phyloP scores from a whole-genome alignment of 2,888 invertebrate species.

The Torymus auratus region DNA sequence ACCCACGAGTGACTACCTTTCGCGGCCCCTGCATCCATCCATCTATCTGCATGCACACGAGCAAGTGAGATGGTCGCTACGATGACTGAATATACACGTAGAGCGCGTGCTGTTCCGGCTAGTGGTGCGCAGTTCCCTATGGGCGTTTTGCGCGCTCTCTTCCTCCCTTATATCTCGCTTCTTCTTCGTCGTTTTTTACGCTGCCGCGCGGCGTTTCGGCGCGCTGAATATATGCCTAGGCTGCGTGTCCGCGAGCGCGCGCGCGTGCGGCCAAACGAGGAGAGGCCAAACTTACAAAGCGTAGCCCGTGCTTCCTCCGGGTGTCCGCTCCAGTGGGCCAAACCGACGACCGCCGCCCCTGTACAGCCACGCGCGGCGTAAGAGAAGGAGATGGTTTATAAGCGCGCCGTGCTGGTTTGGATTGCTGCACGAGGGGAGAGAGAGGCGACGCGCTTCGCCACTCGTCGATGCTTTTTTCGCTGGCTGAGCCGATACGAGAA shows the following conservation, averaged over 20 bases:
- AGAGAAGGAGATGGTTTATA: no score
- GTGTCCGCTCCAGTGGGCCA: conserved; percentile 77
- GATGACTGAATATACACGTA: conserved; percentile 57
- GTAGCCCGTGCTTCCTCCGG: conserved; percentile 76
- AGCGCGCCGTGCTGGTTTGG: not conserved
- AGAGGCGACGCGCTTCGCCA: conserved; percentile 19
- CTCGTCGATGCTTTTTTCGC: conserved; percentile 17
- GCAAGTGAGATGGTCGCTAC: conserved; percentile 3
- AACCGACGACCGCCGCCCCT: conserved; percentile 58
- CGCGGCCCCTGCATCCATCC: no score
- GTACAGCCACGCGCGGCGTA: no score
- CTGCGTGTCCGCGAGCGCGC: conserved; percentile 58
- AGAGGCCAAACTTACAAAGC: conserved; percentile 71
- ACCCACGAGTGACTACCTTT: no score
- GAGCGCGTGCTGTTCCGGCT: conserved; percentile 76
- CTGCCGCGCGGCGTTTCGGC: conserved; percentile 49
- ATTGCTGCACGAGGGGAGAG: conserved; percentile 2
- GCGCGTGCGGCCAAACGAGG: conserved; percentile 61
- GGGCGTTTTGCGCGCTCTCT: conserved; percentile 60
- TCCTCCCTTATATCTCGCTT: not conserved
- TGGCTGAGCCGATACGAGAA: no score
- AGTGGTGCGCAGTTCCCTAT: conserved; percentile 76
- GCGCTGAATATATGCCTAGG: conserved; percentile 61
- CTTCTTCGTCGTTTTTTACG: conserved; percentile 38
- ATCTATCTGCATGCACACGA: not conserved